These are phyloP conservation scores for Sarcophaga carnaria DNA, from an alignment of 2,888 invertebrate genomes.

Conservation along the genomic window DNA sequence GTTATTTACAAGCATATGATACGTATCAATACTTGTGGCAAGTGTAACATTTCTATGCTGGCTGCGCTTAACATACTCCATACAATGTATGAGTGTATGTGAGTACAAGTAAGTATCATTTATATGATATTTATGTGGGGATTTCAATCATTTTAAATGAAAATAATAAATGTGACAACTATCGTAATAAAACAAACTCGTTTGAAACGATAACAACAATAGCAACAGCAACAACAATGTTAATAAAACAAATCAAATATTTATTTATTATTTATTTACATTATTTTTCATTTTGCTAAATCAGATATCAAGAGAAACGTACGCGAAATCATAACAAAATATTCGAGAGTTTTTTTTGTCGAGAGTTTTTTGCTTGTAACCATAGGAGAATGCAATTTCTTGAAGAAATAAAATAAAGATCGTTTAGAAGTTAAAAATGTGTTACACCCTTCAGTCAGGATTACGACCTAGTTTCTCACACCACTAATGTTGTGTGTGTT, in stretches of 20 bases:
- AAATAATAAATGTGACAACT: slow-evolving; percentile 49
- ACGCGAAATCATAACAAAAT: too few relatives aligned
- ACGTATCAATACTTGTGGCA: slow-evolving; percentile 43
- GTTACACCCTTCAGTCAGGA: too few relatives aligned
- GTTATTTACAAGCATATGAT: slow-evolving; percentile 15
- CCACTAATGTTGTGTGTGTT: too few relatives aligned
- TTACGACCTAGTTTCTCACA: too few relatives aligned
- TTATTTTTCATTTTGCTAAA: slow-evolving; percentile 1
- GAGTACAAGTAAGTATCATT: slow-evolving; percentile 21
- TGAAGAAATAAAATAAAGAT: too few relatives aligned
- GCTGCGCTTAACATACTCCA: too few relatives aligned
- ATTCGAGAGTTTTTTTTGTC: too few relatives aligned
- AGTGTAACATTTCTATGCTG: slow-evolving; percentile 10
- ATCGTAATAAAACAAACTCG: background rate
- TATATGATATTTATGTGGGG: slow-evolving; percentile 21
- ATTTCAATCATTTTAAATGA: slow-evolving; percentile 60
- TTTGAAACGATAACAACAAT: background rate
- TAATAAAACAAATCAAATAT: slow-evolving; percentile 23
- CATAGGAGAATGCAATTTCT: too few relatives aligned
- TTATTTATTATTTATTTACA: slow-evolving; percentile 34
- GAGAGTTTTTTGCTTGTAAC: too few relatives aligned
- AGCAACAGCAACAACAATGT: background rate
- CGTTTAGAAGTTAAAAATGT: too few relatives aligned
- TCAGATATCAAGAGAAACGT: background rate
- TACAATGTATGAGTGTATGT: too few relatives aligned